Base-by-base conservation (phyloP, 2,797 vertebrate genomes). In the Valencia hispanica region DNA sequence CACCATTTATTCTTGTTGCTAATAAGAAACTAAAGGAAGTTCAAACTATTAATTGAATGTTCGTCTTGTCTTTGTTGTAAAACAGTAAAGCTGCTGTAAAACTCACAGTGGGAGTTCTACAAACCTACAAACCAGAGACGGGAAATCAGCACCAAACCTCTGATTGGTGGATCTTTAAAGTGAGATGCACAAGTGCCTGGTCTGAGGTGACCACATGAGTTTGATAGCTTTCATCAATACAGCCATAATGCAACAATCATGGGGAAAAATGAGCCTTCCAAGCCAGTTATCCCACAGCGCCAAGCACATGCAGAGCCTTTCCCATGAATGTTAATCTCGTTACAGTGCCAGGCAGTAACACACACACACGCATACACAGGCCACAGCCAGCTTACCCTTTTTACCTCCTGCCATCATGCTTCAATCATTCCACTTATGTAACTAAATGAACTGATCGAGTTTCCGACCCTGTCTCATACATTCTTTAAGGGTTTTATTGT, bases 291-390 rank as follows among this genome's bases (percentile, higher is more conserved):
- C n/a, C 4, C 53, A 41, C 34, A 65, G 70, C 55, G 63, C 70
- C 53, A 72, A 32, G 10, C 75, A 77, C 70, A 32, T 0, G 36
- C 51, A 77, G 50, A 81, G 70, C 34, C 72, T 77, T 84, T 82
- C 84, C 76, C 88, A 78, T 89, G 87, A 84, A 83, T n/a, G 69
- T 32, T 90, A 89, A 90, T 83, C 82, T 79, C 0, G 32, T 89
- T 82, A 73, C 47, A 77, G 85, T 84, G 78, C 79, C 72, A 81
- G 86, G 75, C 83, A 50, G 80, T 59, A 79, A 84, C 76, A 70
- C 30, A 57, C 41, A 72, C 43, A 6, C 70, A 30, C 63, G 53
- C 45, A 53, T 34, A 50, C 72, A 69, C 27, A 68, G 53, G 70
- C 70, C 32, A 20, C 72, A 55, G 65, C 32, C 70, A 22, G 27